A percentile compares a stretch with the other conserved stretches of the same genome.
Evolutionary conservation across 2,888 invertebrate species (phyloP).

Genomic region (Priocnemis perturbator): DNA sequence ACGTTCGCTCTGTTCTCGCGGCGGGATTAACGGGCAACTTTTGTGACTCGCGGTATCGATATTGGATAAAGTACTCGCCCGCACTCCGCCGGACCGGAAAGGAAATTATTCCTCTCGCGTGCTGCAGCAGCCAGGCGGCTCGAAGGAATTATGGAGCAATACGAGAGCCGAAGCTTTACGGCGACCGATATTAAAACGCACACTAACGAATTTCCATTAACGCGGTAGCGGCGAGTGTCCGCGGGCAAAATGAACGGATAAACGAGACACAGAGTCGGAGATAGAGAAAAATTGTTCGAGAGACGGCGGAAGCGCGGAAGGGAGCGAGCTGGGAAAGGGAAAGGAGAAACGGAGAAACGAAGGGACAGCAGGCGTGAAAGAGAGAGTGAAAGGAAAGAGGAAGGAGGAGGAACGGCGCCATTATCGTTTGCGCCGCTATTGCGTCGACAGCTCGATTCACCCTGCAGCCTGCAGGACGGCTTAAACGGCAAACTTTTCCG

Average conservation of each 20-base stretch:
- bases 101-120: constrained; percentile 17
- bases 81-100: constrained; percentile 1
- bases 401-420: background rate
- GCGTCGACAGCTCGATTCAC: constrained; percentile 12
- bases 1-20: too few species aligned
- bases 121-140: constrained; percentile 7
- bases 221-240: constrained; percentile 7
- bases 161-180: constrained; percentile 52
- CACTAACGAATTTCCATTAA: constrained; percentile 57
- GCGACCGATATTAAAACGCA: constrained; percentile 62
- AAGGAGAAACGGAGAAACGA: background rate
- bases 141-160: constrained; percentile 54
- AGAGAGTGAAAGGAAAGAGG: constrained; percentile 1
- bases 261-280: constrained; percentile 1
- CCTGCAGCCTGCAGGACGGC: constrained; percentile 18
- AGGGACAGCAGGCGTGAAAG: too few species aligned
- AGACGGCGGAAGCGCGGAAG: background rate
- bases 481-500: constrained; percentile 31
- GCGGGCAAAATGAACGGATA: constrained; percentile 39
- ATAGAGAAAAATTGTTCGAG: background rate
- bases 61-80: constrained; percentile 1
- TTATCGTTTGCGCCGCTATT: constrained; percentile 5
- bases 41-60: constrained; percentile 1
- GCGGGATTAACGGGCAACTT: too few species aligned
- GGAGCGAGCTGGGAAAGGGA: background rate